Base-by-base conservation (phyloP, 2,888 invertebrate genomes). In the Graphium colonna region DNA sequence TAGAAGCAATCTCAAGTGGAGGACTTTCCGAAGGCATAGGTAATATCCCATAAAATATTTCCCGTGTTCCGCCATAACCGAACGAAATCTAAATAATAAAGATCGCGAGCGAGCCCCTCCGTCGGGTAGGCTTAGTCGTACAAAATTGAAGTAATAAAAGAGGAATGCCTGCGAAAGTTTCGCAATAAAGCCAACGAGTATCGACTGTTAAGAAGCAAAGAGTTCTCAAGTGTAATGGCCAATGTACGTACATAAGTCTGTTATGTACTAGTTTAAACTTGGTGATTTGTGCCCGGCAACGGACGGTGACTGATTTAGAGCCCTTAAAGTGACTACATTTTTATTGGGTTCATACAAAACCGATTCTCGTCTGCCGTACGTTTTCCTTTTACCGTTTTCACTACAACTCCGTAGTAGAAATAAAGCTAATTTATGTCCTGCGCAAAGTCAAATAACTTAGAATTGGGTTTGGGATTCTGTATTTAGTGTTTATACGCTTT, bases 71-170 rank as follows among this genome's bases (percentile, higher is more conserved):
- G 51, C 48, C 51, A 50, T 58, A 54, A 50, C 53, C 82, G 82
- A 82, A 85, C 79, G 77, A 83, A 84, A 85, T 86, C 82, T 85
- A 85, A 86, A 87, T 86, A 87, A 86, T 84, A 86, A 84, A 86
- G 83, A 85, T 82, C 77, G 81, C 77, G 69, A 64, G 63, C 60
- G 64, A 63, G 62, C 72, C 77, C 77, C 75, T 73, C 68, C 57
- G 72, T 72, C 70, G 80, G 77, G 83, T 85, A 81, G 87, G 86
- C 87, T 86, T 84, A 85, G 77, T 76, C 79, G 81, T 78, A 85
- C 86, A 84, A 87, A 89, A 88, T 88, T 88, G 87, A 83, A 78
- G 89, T 87, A 88, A 88, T 89, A 89, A 88, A 88, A 86, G 87
- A 83, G 88, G 79, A 88, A 88, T 87, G 88, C 85, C 79, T 76